A percentile compares a stretch with the other conserved stretches of the same genome.
phyloP scores from a whole-genome alignment of 2,113 vertebrate species.

The Ochotona princeps region DNA sequence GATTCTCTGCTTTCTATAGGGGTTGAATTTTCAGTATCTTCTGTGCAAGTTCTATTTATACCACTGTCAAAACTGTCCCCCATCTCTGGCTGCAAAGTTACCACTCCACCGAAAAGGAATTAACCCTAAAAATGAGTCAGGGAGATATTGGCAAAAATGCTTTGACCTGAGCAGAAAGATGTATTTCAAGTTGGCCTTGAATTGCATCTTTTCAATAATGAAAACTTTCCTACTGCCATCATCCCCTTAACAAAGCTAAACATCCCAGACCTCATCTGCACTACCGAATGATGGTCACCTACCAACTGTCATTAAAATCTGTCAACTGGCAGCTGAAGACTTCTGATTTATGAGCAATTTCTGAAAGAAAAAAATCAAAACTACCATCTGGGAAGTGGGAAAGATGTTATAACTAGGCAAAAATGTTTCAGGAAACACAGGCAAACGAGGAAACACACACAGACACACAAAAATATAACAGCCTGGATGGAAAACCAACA shows the following conservation, averaged over 20 bases:
- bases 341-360: constrained; percentile 85
- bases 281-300: constrained; percentile 75
- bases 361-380: constrained; percentile 83
- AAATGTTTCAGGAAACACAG: constrained; percentile 86
- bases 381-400: constrained; percentile 89
- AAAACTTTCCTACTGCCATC: neutral
- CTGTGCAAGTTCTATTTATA: constrained; percentile 11
- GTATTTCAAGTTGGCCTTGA: constrained; percentile 45
- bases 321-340: constrained; percentile 84
- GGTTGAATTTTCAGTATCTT: constrained; percentile 32
- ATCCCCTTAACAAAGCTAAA: neutral
- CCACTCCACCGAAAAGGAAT: constrained; percentile 12
- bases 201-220: constrained; percentile 66
- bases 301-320: constrained; percentile 86
- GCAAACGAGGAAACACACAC: constrained; percentile 81
- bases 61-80: constrained; percentile 27
- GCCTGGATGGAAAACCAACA: constrained; percentile 28
- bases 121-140: neutral
- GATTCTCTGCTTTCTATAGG: neutral
- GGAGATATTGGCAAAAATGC: neutral
- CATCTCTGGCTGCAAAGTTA: neutral
- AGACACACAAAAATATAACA: constrained; percentile 3
- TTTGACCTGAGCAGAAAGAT: constrained; percentile 68
- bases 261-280: neutral
- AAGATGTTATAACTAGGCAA: constrained; percentile 85